Base-by-base conservation (phyloP, 1,140 invertebrate genomes). In the Solenopsis invicta region DNA sequence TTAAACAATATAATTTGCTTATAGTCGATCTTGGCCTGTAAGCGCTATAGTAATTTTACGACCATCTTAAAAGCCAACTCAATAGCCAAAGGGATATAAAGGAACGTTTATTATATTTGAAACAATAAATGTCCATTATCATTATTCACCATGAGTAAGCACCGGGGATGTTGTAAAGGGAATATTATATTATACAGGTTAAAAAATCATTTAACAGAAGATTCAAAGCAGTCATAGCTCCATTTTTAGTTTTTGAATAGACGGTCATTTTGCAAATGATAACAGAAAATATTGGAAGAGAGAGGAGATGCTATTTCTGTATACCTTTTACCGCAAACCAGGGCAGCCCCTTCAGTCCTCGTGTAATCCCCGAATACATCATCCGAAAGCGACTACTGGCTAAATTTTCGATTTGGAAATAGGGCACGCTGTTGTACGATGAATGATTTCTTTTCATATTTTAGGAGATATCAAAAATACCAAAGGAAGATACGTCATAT, bases 401-500 rank as follows among this genome's bases (percentile, higher is more conserved):
- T 71, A 81, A 71, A 81, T 56, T 56, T 81, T 64, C 64, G 16
- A 56, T 56, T 56, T 81, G 16, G 37, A 56, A 56, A 56, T 64
- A 54, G 76, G 13, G 13, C 64, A 71, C 16, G 37, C 64, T 45
- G 64, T 71, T 71, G 16, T 37, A 56, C 21, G 21, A 9, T 56
- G 69, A 71, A 81, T 81, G 16, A 71, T 81, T 81, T 21, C 59
- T 29, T 21, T n/a, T 45, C 13, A n/a, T 24, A 48, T 71, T 41
- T 71, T 45, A 29, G 16, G 3, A 48, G 18, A 56, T 71, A n/a
- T 48, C 21, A 18, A 50, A 18, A 9, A 62, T 41, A 34, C 1
- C 16, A 13, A 18, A 21, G 6, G 8, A 29, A 45, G 21, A 77
- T 62, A 37, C 10, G 13, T 45, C 10, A 24, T 12, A 59, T 78